These are phyloP conservation scores for Onychostoma macrolepis DNA, from an alignment of 2,113 vertebrate genomes.

Conservation along the genomic window DNA sequence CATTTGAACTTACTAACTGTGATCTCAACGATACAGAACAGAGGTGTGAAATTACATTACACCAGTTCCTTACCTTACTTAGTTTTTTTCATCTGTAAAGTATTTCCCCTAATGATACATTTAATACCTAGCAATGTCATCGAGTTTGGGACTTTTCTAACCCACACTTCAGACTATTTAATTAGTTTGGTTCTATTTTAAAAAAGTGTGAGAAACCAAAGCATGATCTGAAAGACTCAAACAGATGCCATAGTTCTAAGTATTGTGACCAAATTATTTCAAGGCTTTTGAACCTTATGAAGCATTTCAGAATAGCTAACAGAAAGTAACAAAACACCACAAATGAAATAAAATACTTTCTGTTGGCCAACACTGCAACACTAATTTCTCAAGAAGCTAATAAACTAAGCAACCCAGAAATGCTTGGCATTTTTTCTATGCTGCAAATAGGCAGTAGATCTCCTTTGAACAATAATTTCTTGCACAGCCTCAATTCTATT, in stretches of 20 bases:
- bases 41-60: neutral
- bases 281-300: neutral
- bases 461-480: neutral
- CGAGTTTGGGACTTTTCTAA: conserved; percentile 14
- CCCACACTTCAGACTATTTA: neutral
- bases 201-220: neutral
- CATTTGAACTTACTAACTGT: neutral
- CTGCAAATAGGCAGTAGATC: neutral
- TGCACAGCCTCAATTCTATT: neutral
- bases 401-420: neutral
- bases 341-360: neutral
- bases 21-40: neutral
- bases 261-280: neutral
- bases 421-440: neutral
- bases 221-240: neutral
- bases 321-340: no score
- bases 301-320: neutral
- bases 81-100: neutral
- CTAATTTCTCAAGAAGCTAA: no score
- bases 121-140: neutral
- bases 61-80: neutral
- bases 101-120: neutral
- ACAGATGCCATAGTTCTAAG: neutral
- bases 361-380: neutral
- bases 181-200: neutral